phyloP scores from a whole-genome alignment of 2,113 vertebrate species.

The Catharus bicknelli region DNA sequence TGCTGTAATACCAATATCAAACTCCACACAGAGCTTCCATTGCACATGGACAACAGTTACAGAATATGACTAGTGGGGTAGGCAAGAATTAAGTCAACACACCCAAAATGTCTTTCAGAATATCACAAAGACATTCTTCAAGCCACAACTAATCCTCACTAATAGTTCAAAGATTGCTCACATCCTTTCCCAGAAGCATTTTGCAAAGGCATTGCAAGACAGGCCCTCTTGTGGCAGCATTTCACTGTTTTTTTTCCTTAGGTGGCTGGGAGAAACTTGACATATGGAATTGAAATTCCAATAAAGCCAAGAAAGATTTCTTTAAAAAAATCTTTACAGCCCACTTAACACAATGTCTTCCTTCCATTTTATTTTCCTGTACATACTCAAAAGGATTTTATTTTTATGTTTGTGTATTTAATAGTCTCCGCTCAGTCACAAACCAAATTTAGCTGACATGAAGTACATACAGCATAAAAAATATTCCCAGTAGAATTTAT shows the following conservation, averaged over 20 bases:
- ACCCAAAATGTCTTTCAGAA: background rate
- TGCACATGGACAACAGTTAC: background rate
- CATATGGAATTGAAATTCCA: background rate
- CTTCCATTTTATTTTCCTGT: background rate
- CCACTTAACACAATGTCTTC: background rate
- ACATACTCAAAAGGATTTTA: background rate
- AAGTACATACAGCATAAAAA: background rate
- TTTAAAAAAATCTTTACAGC: background rate
- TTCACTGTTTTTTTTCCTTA: background rate
- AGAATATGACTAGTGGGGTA: background rate
- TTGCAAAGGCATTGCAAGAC: background rate
- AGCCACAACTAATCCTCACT: background rate
- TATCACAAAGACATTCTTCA: background rate
- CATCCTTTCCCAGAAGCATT: background rate
- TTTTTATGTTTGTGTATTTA: background rate
- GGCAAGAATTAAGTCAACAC: background rate
- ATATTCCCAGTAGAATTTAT: background rate
- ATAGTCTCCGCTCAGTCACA: background rate
- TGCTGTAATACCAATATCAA: background rate
- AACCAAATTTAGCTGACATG: background rate
- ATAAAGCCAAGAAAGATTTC: background rate
- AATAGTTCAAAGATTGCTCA: slow-evolving; percentile 13
- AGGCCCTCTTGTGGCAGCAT: slow-evolving; percentile 52
- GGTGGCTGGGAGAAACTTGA: background rate
- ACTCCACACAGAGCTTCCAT: background rate